These are phyloP conservation scores for Thamnophis elegans DNA, from an alignment of 2,797 vertebrate genomes.

Conservation along the genomic window DNA sequence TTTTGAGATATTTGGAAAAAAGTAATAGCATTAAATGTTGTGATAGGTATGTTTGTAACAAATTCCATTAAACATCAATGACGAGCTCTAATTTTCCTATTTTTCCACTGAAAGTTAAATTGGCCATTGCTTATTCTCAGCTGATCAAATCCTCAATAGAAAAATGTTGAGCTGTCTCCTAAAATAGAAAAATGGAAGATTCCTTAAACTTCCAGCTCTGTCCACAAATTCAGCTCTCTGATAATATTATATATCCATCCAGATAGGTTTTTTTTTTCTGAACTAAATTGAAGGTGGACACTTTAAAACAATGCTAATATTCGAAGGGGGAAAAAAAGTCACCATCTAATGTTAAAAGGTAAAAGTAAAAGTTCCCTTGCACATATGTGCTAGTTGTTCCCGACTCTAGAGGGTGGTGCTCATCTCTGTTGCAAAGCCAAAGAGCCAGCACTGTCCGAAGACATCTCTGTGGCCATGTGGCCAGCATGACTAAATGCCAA, in stretches of 20 bases:
- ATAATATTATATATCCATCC: neutral
- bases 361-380: no score
- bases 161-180: neutral
- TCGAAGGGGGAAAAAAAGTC: neutral
- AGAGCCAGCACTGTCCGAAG: no score
- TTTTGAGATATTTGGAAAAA: neutral
- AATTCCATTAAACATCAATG: neutral
- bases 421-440: no score
- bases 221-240: slow-evolving; percentile 11
- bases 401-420: no score
- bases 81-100: neutral
- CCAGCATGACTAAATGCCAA: no score
- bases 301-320: slow-evolving; percentile 9
- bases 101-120: neutral
- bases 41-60: neutral
- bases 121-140: neutral
- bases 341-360: neutral
- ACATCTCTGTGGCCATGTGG: no score
- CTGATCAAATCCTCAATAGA: neutral
- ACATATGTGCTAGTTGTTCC: no score
- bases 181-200: neutral
- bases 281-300: neutral
- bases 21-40: neutral
- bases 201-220: neutral
- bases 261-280: neutral